Evolutionary conservation across 2,113 vertebrate genomes (phyloP).

Genomic region (Planiliza haematocheilus): DNA sequence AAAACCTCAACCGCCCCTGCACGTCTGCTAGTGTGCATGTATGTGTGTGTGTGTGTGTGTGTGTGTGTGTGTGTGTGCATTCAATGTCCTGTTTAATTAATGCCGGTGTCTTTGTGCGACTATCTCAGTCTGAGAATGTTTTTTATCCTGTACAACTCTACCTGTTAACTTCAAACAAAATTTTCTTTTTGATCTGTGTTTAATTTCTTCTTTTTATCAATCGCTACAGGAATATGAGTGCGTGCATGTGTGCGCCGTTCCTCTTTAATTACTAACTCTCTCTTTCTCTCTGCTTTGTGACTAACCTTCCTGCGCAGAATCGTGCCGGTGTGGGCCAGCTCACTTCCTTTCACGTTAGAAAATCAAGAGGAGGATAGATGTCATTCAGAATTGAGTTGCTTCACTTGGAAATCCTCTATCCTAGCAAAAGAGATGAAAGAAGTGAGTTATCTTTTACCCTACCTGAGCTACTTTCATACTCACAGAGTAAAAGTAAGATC

Average conservation of each 20-base stretch:
- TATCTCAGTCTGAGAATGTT: constrained; percentile 43
- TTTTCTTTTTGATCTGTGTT: constrained; percentile 27
- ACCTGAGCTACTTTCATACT: no score
- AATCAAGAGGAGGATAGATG: not conserved
- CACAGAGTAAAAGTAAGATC: no score
- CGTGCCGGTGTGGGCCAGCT: constrained; percentile 10
- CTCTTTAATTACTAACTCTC: constrained; percentile 56
- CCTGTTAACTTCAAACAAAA: constrained; percentile 15
- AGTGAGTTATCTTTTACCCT: no score
- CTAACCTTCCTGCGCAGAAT: constrained; percentile 5
- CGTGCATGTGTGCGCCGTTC: constrained; percentile 28
- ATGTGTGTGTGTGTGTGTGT: constrained; percentile 34
- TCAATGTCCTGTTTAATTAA: constrained; percentile 59
- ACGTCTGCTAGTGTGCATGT: constrained; percentile 56
- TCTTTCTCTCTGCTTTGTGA: constrained; percentile 34
- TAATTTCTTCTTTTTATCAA: constrained; percentile 15
- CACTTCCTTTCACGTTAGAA: not conserved
- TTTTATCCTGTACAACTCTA: constrained; percentile 15
- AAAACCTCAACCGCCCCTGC: constrained; percentile 73
- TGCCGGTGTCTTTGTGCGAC: constrained; percentile 27
- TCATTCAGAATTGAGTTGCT: not conserved
- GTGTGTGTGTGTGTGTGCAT: constrained; percentile 22
- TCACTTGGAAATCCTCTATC: no score
- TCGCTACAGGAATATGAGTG: constrained; percentile 21
- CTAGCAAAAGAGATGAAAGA: no score